These are phyloP conservation scores for Casuarius casuarius DNA, from an alignment of 2,113 vertebrate species.

Conservation along the genomic window DNA sequence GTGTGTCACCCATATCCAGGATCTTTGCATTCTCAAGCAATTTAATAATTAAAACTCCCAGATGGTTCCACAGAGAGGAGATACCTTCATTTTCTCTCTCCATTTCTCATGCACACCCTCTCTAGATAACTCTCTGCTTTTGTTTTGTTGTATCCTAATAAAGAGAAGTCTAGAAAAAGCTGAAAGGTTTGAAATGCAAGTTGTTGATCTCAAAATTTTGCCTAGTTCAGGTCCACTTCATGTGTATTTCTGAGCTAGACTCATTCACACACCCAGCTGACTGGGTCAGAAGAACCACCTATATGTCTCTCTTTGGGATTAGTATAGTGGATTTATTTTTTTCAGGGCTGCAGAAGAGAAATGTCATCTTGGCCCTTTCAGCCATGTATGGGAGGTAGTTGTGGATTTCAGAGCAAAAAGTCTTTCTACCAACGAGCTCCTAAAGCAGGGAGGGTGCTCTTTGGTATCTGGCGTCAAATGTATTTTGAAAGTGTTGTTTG, in stretches of 20 bases:
- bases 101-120: neutral
- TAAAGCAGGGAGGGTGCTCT: slow-evolving; percentile 43
- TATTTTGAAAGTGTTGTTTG: slow-evolving; percentile 68
- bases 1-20: neutral
- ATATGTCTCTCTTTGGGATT: neutral
- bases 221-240: neutral
- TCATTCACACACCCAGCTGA: neutral
- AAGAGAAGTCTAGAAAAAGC: neutral
- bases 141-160: neutral
- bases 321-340: neutral
- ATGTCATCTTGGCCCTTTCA: accelerated
- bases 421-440: slow-evolving; percentile 2
- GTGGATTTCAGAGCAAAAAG: slow-evolving; percentile 8
- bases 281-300: neutral
- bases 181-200: neutral
- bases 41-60: neutral
- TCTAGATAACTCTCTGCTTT: neutral
- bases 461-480: slow-evolving; percentile 44
- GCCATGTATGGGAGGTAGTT: neutral
- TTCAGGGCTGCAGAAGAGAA: neutral
- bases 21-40: accelerated
- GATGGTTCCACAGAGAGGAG: too few species aligned
- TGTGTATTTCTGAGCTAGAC: neutral
- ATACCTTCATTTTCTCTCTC: neutral
- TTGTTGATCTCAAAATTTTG: neutral